These are phyloP conservation scores for Xenops minutus DNA, from an alignment of 2,797 vertebrate genomes.

Conservation along the genomic window DNA sequence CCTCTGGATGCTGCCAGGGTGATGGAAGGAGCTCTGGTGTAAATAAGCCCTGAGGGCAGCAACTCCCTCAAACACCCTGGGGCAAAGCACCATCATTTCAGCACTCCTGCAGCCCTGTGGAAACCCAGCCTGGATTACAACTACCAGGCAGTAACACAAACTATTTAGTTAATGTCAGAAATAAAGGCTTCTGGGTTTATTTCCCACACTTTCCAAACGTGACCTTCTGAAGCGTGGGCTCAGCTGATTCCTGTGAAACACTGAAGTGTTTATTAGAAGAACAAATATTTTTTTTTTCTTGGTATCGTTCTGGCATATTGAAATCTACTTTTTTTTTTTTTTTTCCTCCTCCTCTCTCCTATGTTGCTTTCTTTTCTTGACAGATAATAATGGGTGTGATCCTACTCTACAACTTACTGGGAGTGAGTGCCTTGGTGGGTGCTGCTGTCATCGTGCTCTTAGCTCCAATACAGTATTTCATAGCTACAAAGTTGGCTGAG, in stretches of 20 bases:
- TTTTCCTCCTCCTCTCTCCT: neutral
- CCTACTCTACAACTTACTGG: slow-evolving; percentile 88
- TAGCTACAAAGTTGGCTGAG: slow-evolving; percentile 94
- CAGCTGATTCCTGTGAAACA: neutral
- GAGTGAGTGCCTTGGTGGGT: slow-evolving; percentile 87
- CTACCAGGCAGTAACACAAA: neutral
- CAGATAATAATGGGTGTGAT: slow-evolving; percentile 99
- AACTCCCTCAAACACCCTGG: neutral
- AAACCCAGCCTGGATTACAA: neutral
- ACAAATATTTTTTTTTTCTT: neutral
- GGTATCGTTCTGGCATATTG: neutral
- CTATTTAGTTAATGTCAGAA: neutral
- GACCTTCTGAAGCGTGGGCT: neutral
- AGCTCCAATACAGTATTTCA: slow-evolving; percentile 94
- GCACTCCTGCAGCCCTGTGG: neutral
- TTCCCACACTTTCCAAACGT: slow-evolving; percentile 22
- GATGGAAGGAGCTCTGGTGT: neutral
- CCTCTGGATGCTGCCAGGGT: neutral
- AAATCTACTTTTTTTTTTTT: neutral
- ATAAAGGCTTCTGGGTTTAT: slow-evolving; percentile 3
- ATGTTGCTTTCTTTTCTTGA: neutral
- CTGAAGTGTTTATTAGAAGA: neutral
- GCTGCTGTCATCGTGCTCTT: slow-evolving; percentile 92
- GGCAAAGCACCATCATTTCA: neutral
- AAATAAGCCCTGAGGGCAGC: slow-evolving; percentile 5